Evolutionary conservation across 2,888 invertebrate species (phyloP), one percentile per base, ranked within the genome.

Genomic region (Drosophila mimetica): DNA sequence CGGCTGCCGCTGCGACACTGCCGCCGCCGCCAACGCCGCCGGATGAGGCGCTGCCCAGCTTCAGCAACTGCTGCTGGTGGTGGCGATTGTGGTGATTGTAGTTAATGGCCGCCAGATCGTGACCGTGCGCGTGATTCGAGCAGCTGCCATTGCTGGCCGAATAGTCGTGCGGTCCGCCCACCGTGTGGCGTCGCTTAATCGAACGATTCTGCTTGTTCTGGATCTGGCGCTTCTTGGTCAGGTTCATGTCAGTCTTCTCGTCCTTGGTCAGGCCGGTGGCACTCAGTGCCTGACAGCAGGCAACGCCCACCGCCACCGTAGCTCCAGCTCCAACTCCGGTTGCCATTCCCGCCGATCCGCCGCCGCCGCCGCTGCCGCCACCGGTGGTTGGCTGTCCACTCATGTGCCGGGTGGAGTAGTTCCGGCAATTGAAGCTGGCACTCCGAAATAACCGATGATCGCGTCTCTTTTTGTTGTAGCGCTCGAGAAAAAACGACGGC

Each of bases 151-250:
- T 57, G 13, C 51, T 88, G 14, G 88, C 81, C 25, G 90, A 81
- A 71, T 92, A 96, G 92, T 97, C 97, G 92, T 97, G 96, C n/a
- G 96, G 96, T 57, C 98, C 97, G 71, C 97, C 97, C 8, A 98
- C 97, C 0, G 98, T 98, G 92, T 98, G 97, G 28, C 98, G 93
- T 42, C 98, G 94, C 92, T 97, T 97, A 87, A 97, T 96, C 73
- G 96, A 96, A 51, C 92, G 91, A 85, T 91, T 92, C 69, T 91
- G 92, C 73, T 91, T 91, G 64, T 92, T 92, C 76, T 92, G 91
- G 71, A 91, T 92, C 90, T 95, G 95, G 42, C 95, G 93, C 78
- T 95, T 93, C 89, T 95, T 95, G 90, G 95, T 95, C 75, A 95
- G 94, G 92, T 96, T 96, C 91, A 95, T 95, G 91, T 96, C 96